phyloP scores from a whole-genome alignment of 2,797 vertebrate species.

The Propithecus deckenii region DNA sequence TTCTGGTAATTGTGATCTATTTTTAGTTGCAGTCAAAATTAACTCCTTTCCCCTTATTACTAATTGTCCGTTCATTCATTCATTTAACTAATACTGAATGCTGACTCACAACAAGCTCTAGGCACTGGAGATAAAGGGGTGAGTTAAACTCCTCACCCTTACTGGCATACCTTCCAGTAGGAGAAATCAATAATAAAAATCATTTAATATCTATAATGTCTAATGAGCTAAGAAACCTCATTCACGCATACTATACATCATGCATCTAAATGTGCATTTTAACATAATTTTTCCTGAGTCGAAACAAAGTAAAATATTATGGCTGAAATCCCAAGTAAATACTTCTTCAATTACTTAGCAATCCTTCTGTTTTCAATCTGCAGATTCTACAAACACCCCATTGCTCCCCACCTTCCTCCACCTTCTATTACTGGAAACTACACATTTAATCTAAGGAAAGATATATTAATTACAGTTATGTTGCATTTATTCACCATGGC shows the following conservation, averaged over 20 bases:
- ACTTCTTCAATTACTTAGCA: background rate
- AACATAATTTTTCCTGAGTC: background rate
- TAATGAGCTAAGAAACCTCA: background rate
- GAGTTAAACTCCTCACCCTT: background rate
- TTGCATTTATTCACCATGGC: conserved; percentile 23
- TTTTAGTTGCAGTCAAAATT: background rate
- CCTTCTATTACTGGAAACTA: conserved; percentile 30
- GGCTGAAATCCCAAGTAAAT: background rate
- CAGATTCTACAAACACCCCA: background rate
- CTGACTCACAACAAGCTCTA: background rate
- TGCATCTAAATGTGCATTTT: background rate
- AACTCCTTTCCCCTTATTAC: background rate
- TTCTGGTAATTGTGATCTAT: background rate
- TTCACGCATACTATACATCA: background rate
- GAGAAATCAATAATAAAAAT: background rate
- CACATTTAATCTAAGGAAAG: background rate
- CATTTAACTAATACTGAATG: background rate
- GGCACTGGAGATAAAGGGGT: background rate
- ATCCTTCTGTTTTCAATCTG: background rate
- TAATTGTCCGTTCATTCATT: background rate
- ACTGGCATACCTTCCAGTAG: background rate
- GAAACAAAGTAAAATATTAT: background rate
- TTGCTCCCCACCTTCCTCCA: background rate
- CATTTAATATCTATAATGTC: background rate
- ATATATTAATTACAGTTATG: background rate